A percentile compares a stretch with the other conserved stretches of the same genome.
These are phyloP conservation scores for Drosophila testacea DNA, from an alignment of 2,888 invertebrate genomes.

Conservation along the genomic window DNA sequence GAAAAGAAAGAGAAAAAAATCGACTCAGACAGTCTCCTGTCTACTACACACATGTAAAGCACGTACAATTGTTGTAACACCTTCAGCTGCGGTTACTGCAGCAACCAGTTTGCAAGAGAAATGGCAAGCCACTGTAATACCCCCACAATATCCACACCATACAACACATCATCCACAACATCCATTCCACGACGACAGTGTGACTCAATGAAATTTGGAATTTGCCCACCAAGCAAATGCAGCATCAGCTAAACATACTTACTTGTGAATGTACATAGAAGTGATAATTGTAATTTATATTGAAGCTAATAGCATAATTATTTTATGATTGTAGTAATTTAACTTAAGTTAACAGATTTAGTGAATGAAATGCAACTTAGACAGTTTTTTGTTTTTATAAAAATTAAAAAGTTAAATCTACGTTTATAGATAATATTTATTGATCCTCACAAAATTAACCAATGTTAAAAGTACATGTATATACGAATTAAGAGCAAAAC, in stretches of 20 bases:
- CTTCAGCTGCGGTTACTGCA: conserved; percentile 37
- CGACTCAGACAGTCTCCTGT: conserved; percentile 32
- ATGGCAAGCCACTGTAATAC: conserved; percentile 16
- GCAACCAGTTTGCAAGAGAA: conserved; percentile 22
- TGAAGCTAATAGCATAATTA: conserved; percentile 1
- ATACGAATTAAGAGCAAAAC: too few species aligned
- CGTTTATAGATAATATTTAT: too few species aligned
- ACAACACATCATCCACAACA: neutral
- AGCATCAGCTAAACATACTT: neutral
- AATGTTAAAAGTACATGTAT: too few species aligned
- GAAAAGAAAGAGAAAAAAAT: conserved; percentile 27
- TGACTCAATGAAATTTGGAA: conserved; percentile 61
- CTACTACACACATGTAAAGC: conserved; percentile 13
- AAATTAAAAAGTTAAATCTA: too few species aligned
- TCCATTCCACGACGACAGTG: conserved; percentile 24
- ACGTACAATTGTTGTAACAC: conserved; percentile 46
- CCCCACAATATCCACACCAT: neutral
- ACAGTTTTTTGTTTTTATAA: too few species aligned
- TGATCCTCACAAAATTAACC: too few species aligned
- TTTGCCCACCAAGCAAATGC: conserved; percentile 36
- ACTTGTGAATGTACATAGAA: neutral
- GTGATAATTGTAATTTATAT: neutral
- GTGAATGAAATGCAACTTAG: too few species aligned
- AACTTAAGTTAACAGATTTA: too few species aligned
- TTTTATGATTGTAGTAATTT: neutral